Base-by-base conservation (phyloP, 2,888 invertebrate species). In the Acronicta aceris region DNA sequence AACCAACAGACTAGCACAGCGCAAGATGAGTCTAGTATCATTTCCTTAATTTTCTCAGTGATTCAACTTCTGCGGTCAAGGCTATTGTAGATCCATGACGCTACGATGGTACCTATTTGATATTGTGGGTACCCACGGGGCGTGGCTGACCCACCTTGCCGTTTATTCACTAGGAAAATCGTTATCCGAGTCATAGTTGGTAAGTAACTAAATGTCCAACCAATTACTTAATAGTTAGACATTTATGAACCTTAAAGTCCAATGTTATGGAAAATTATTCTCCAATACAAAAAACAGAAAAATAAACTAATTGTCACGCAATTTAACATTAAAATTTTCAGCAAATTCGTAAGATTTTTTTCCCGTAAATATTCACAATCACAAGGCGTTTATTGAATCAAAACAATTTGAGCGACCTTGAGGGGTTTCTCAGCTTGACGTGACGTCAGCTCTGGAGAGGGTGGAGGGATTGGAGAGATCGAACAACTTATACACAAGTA, bases 61-160 rank as follows among this genome's bases (percentile, higher is more conserved):
- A 83, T 82, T 81, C 79, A 76, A 75, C 77, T 62, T 68, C 61
- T 48, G 42, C 71, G 72, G 69, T 79, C 87, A 89, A 89, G 87
- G 88, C 79, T 83, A 74, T 61, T 70, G 63, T 61, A 76, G 68
- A 81, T 79, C 67, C 77, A 80, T 86, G 83, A 81, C 81, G 78
- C 74, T 82, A 81, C 79, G 69, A 72, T 74, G 69, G 74, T 69
- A 66, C 63, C 65, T 72, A 74, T 70, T 70, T 70, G 59, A 59
- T 69, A 73, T 40, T 64, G 55, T 71, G 50, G 65, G 76, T 79
- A 78, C 68, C 67, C 45, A 71, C 64, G 60, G 81, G 89, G 89
- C 81, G 87, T 82, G 88, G 87, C 73, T 61, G 81, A 62, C 82
- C 81, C 79, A 84, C 88, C 86, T 87, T 82, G 83, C 77, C 79